Evolutionary conservation across 2,113 vertebrate genomes (phyloP).

Genomic region (Craseonycteris thonglongyai): DNA sequence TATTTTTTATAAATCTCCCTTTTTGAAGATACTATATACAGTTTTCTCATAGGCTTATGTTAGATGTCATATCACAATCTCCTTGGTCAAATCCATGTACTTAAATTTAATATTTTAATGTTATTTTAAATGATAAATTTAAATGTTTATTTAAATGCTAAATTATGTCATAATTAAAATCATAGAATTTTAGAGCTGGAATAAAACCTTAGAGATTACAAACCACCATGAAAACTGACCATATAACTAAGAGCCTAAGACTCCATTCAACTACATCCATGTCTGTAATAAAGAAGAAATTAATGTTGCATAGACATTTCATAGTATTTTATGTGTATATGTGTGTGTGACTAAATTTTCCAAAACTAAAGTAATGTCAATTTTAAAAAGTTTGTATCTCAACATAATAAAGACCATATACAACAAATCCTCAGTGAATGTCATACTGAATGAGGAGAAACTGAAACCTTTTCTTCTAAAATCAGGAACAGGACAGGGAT

Average conservation of each 20-base stretch:
- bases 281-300: neutral
- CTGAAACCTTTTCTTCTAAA: too few relatives aligned
- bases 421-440: too few relatives aligned
- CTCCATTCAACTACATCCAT: neutral
- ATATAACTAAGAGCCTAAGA: neutral
- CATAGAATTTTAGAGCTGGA: neutral
- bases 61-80: neutral
- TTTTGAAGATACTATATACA: neutral
- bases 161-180: slow-evolving; percentile 17
- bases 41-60: neutral
- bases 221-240: neutral
- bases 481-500: too few relatives aligned
- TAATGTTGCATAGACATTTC: neutral
- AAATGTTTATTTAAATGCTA: neutral
- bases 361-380: slow-evolving; percentile 1
- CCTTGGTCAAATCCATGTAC: neutral
- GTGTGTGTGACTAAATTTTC: neutral
- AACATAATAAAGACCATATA: too few relatives aligned
- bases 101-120: slow-evolving; percentile 8
- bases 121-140: neutral
- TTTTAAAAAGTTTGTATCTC: neutral
- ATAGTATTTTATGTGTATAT: neutral
- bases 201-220: neutral
- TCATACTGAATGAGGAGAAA: too few relatives aligned
- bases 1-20: neutral